phyloP scores from a whole-genome alignment of 2,113 vertebrate species.

The Nesospiza acunhae region DNA sequence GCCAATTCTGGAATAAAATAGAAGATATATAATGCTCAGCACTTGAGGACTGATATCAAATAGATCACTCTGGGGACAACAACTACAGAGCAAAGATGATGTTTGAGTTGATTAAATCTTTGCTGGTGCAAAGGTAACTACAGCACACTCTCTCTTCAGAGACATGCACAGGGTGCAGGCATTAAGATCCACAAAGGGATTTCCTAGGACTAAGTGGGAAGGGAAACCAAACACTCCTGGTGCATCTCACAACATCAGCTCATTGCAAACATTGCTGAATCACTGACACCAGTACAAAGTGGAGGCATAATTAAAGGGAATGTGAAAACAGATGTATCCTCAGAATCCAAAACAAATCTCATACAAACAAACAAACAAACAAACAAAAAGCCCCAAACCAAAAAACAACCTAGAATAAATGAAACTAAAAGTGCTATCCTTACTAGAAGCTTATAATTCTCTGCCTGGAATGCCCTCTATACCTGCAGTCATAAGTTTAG shows the following conservation, averaged over 20 bases:
- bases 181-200: background rate
- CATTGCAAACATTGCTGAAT: background rate
- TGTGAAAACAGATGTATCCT: background rate
- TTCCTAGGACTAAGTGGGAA: background rate
- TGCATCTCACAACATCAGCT: background rate
- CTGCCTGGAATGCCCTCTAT: background rate
- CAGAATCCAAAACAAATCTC: background rate
- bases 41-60: background rate
- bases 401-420: background rate
- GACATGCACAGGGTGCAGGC: background rate
- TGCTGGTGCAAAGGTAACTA: background rate
- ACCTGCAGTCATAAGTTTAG: background rate
- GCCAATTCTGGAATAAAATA: background rate
- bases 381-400: background rate
- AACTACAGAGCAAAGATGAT: background rate
- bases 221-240: background rate
- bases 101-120: background rate
- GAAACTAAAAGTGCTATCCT: background rate
- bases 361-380: background rate
- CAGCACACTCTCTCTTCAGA: background rate
- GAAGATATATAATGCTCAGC: background rate
- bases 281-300: background rate
- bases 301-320: background rate
- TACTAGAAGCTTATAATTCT: background rate
- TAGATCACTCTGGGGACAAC: background rate